Evolutionary conservation across 2,797 vertebrate species (phyloP), one percentile per base, ranked within the genome.

Genomic region (Cirrhinus molitorella): DNA sequence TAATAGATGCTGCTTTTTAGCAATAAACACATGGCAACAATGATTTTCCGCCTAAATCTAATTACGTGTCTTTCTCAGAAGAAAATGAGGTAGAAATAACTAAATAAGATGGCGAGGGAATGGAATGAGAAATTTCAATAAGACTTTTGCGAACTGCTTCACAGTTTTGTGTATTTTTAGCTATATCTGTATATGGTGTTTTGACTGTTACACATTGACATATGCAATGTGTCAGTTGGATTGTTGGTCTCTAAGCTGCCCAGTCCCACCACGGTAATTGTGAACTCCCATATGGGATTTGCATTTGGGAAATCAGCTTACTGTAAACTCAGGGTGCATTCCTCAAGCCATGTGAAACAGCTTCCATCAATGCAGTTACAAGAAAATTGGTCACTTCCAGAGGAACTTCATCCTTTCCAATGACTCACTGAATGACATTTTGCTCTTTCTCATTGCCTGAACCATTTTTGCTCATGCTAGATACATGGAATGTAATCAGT

Each of bases 181-280:
- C 85, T 66, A 66, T 75, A 83, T 88, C 59, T 84, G 47, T 80
- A 87, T 67, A 53, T 84, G 61, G 28, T 85, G 49, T 83, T 74
- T 21, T 16, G 55, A 81, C 74, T 47, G 47, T 86, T 85, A 79
- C 67, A 49, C 49, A 80, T 85, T 68, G 67, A 67, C 75, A 72
- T 78, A 34, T 73, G 83, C 51, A 55, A 49, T 37, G 86, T 85
- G 55, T 53, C 72, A 76, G 43, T 17, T 47, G 21, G 71, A 79
- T 25, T 79, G 66, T 45, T 57, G 40, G 31, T 59, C 37, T 43
- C 13, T 67, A 45, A 66, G 25, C 37, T 37, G 51, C 49, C 25
- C 16, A 59, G 66, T 81, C 40, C 67, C 37, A 67, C 61, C 13
- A 53, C 21, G 31, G 66, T 84, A 63, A 85, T 81, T 80, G 47